Base-by-base conservation (phyloP, 2,797 vertebrate genomes). In the Perodicticus potto region DNA sequence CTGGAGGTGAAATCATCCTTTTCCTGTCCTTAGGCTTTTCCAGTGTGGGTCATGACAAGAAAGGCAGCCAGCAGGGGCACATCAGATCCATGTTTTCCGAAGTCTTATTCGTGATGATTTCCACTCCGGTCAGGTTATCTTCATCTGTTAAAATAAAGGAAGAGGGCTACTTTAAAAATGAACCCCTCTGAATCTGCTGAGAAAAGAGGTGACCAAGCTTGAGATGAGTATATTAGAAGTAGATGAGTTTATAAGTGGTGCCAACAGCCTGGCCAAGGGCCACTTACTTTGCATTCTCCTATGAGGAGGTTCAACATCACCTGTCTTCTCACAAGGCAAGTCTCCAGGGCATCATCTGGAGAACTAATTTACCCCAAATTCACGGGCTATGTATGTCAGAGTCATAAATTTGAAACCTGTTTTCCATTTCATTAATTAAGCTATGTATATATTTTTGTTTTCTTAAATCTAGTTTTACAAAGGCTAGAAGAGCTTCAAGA, bases 401-500 rank as follows among this genome's bases (percentile, higher is more conserved):
- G 17, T 70, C 85, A 65, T 34, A 16, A 49, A 65, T 87, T 70
- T 73, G 43, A 91, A 93, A 93, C 83, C 0, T 32, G 32, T 82
- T 95, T 76, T 43, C 69, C 29, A 74, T 94, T 95, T 89, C 22
- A 86, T 53, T 67, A 49, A 45, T 40, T 25, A 84, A 78, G 3
- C 34, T 81, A 27, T 27, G 61, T 53, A 27, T 77, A 85, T 80
- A 34, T 57, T 80, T 73, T 86, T 23, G 13, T 53, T 32, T 55
- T 85, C 82, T 61, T 61, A 65, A 86, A 43, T 63, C 22, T 23
- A 65, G 45, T 92, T 72, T 57, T 63, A 43, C 4, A 87, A 25
- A 57, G 43, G 20, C 43, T 81, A 74, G 57, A 65, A 4, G 13
- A 72, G 14, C n/a, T 57, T 69, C 3, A 59, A n/a, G 45, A 22